Conservation (phyloP, 2,113 vertebrate species). For the Megalops atlanticus region DNA sequence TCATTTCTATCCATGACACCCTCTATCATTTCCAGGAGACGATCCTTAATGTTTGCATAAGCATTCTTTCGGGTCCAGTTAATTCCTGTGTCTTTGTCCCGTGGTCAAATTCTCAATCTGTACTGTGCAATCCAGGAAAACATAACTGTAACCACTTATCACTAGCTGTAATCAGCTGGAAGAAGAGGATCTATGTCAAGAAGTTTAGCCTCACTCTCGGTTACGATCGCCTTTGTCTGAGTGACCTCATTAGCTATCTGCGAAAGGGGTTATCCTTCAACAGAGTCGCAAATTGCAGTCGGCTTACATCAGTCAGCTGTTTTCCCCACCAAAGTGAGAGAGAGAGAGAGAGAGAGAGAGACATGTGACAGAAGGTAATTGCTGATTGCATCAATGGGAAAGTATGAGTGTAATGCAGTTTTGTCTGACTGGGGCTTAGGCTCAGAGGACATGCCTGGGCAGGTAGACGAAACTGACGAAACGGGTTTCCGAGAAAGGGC, state of each 20-base stretch:
- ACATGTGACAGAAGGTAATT: slow-evolving; percentile 21
- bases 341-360: no score
- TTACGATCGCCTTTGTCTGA: background rate
- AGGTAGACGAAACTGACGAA: slow-evolving; percentile 18
- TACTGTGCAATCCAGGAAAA: background rate
- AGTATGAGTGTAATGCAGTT: slow-evolving; percentile 39
- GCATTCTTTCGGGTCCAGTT: background rate
- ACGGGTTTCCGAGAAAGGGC: slow-evolving; percentile 7
- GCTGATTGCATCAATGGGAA: slow-evolving; percentile 33
- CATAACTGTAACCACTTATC: background rate
- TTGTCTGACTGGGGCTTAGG: slow-evolving; percentile 1
- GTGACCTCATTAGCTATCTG: background rate
- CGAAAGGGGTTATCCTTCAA: background rate
- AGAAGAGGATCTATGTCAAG: no score
- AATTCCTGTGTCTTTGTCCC: background rate
- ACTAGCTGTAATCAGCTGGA: background rate
- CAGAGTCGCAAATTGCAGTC: background rate
- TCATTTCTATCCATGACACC: no score
- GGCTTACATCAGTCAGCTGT: slow-evolving; percentile 9
- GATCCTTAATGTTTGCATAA: background rate
- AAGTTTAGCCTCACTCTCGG: background rate
- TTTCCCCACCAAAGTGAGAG: slow-evolving; percentile 3
- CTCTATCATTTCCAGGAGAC: no score
- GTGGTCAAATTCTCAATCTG: background rate
- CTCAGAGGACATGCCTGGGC: slow-evolving; percentile 31